Conservation (phyloP, 2,797 vertebrate species). For the Peromyscus attwateri region DNA sequence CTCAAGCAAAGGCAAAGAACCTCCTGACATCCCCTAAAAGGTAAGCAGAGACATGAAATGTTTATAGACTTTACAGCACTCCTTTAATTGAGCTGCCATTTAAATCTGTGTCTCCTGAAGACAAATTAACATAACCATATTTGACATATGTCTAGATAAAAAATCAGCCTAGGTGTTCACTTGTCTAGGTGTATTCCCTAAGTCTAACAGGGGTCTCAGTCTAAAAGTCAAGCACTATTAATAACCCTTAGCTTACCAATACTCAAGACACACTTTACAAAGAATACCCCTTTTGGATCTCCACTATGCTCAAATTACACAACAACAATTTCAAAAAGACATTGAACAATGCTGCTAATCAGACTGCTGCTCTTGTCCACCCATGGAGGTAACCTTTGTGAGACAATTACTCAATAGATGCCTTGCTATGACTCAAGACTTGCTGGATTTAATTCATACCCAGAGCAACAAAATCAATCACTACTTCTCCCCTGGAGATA, state of each 20-base stretch:
- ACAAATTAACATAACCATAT: constrained; percentile 60
- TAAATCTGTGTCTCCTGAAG: constrained; percentile 51
- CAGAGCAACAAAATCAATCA: constrained; percentile 10
- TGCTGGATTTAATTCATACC: background rate
- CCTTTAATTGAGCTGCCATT: constrained; percentile 70
- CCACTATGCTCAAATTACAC: background rate
- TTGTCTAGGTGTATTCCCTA: constrained; percentile 67
- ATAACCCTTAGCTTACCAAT: constrained; percentile 14
- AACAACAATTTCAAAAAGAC: background rate
- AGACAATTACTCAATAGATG: constrained; percentile 52
- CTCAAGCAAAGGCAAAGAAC: constrained; percentile 46
- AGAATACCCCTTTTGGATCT: constrained; percentile 16
- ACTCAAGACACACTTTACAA: constrained; percentile 19
- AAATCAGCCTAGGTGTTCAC: background rate
- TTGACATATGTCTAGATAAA: background rate
- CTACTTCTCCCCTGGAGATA: background rate
- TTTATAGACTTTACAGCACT: constrained; percentile 58
- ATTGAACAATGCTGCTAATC: constrained; percentile 13
- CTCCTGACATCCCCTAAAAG: background rate
- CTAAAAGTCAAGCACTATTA: constrained; percentile 57
- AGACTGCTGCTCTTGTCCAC: background rate
- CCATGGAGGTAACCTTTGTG: constrained; percentile 19
- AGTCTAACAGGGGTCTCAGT: background rate
- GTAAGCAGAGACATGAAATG: constrained; percentile 56
- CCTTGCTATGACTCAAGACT: background rate